phyloP scores from a whole-genome alignment of 2,113 vertebrate genomes.

The Chamaetylas fuelleborni region DNA sequence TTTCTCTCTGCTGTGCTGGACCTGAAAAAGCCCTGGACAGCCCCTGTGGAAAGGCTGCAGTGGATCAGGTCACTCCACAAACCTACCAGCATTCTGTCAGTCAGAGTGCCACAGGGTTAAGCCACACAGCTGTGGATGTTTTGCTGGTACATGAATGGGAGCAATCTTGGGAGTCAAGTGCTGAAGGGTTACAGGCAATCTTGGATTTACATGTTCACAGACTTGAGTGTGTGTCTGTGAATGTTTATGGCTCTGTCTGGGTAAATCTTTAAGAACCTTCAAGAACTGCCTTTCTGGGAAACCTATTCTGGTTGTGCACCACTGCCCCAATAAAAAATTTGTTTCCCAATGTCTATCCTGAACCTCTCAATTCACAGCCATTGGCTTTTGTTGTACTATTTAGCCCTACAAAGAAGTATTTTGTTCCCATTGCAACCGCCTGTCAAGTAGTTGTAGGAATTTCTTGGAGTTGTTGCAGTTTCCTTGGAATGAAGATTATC shows the following conservation, averaged over 20 bases:
- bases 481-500: constrained; percentile 30
- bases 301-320: background rate
- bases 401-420: background rate
- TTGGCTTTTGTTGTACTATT: background rate
- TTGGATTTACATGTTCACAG: background rate
- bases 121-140: background rate
- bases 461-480: constrained; percentile 16
- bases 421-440: background rate
- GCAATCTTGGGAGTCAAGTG: background rate
- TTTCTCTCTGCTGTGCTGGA: background rate
- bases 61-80: background rate
- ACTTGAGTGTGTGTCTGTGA: background rate
- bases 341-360: background rate
- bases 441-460: constrained; percentile 17
- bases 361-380: background rate
- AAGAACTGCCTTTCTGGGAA: background rate
- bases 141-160: background rate
- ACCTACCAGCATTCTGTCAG: background rate
- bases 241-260: background rate
- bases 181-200: background rate
- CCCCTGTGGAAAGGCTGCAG: background rate
- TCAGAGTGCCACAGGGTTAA: background rate
- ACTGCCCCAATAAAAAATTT: background rate
- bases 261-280: background rate
- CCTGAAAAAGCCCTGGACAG: background rate